phyloP scores from a whole-genome alignment of 2,113 vertebrate genomes.

The Eurystomus gularis region DNA sequence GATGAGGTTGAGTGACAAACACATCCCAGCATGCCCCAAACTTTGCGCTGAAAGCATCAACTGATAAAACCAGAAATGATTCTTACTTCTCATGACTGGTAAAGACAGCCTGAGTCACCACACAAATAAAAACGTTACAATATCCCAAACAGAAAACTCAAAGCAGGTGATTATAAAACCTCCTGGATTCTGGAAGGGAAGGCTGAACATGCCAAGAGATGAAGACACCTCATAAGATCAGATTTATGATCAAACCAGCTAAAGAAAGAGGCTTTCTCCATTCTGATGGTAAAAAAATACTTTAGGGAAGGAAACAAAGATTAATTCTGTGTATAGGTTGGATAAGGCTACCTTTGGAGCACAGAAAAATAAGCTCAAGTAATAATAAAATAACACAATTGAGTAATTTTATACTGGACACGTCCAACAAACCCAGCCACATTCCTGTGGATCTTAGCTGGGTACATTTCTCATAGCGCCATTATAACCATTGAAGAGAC shows the following conservation, averaged over 20 bases:
- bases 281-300: neutral
- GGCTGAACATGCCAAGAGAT: neutral
- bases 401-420: neutral
- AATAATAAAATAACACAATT: neutral
- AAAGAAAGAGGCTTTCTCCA: neutral
- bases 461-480: neutral
- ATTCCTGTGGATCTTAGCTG: accelerated
- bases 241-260: neutral
- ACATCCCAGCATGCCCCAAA: neutral
- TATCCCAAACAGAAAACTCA: neutral
- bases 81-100: neutral
- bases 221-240: slow-evolving; percentile 4
- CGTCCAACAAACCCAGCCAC: neutral
- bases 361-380: neutral
- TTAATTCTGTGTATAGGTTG: neutral
- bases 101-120: neutral
- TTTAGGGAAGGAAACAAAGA: neutral
- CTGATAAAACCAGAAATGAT: neutral
- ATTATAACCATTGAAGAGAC: neutral
- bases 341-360: neutral
- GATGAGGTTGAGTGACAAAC: neutral
- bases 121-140: neutral
- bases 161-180: neutral
- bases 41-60: neutral
- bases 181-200: neutral